Percentiles rank a stretch among this genome's conserved stretches.
Conservation (phyloP, 2,113 vertebrate genomes). For the Dromaius novaehollandiae region DNA sequence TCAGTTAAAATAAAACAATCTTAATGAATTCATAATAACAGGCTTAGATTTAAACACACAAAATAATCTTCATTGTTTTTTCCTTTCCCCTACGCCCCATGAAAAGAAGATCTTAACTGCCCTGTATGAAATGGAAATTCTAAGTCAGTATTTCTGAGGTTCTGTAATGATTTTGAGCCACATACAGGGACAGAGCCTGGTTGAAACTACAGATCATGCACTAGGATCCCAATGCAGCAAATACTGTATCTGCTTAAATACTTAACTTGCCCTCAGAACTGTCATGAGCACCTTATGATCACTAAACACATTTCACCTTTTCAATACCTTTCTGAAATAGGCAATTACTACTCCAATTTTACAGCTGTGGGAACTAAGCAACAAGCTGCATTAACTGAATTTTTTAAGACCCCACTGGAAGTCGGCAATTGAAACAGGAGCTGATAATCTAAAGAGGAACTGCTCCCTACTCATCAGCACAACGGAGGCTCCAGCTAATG, state of each 20-base stretch:
- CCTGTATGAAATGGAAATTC: neutral
- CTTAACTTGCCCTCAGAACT: neutral
- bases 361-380: neutral
- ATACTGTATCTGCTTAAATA: neutral
- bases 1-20: neutral
- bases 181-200: neutral
- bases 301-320: neutral
- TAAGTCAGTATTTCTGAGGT: neutral
- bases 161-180: neutral
- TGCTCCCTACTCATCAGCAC: neutral
- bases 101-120: neutral
- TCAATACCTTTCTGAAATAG: neutral
- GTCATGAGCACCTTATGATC: neutral
- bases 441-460: neutral
- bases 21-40: neutral
- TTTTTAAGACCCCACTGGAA: accelerated
- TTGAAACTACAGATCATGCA: neutral
- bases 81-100: neutral
- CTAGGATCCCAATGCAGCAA: neutral
- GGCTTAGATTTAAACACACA: neutral
- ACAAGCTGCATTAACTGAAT: neutral
- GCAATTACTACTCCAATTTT: neutral
- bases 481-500: neutral
- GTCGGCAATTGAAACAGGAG: neutral
- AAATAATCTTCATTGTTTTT: neutral